These are phyloP conservation scores for Trematocara macrostoma DNA, from an alignment of 2,113 vertebrate species.

Conservation along the genomic window DNA sequence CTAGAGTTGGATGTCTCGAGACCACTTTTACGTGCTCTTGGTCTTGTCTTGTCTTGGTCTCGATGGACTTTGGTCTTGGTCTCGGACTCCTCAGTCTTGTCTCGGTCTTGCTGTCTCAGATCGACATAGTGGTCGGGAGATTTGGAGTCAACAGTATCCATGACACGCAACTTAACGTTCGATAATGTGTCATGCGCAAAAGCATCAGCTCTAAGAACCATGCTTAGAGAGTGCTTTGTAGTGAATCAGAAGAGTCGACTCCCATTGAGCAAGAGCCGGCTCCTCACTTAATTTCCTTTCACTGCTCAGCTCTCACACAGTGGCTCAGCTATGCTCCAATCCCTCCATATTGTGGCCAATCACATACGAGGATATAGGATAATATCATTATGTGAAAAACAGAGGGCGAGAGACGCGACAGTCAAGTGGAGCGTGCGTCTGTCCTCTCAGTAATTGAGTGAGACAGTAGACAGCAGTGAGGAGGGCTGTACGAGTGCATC, in stretches of 20 bases:
- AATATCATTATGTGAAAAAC: not conserved
- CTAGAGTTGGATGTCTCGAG: not conserved
- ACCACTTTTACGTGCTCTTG: not conserved
- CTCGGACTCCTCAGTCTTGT: not conserved
- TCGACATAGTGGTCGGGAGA: not conserved
- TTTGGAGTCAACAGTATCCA: not conserved
- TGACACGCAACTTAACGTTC: not conserved
- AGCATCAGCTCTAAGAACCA: accelerated
- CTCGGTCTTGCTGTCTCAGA: not conserved
- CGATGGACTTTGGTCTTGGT: too few relatives aligned
- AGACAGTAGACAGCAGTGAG: not conserved
- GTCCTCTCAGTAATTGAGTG: not conserved
- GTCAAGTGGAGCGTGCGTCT: not conserved
- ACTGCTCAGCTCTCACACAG: not conserved
- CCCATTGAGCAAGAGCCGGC: not conserved
- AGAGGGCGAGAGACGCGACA: not conserved
- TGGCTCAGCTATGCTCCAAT: not conserved
- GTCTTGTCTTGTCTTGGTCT: not conserved
- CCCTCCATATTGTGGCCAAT: not conserved
- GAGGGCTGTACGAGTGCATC: not conserved
- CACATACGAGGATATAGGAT: not conserved
- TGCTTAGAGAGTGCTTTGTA: not conserved
- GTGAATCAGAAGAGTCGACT: not conserved
- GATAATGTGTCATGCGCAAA: not conserved
- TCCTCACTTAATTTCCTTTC: not conserved